Base-by-base conservation (phyloP, 1,140 invertebrate genomes). In the Drosophila sp. region DNA sequence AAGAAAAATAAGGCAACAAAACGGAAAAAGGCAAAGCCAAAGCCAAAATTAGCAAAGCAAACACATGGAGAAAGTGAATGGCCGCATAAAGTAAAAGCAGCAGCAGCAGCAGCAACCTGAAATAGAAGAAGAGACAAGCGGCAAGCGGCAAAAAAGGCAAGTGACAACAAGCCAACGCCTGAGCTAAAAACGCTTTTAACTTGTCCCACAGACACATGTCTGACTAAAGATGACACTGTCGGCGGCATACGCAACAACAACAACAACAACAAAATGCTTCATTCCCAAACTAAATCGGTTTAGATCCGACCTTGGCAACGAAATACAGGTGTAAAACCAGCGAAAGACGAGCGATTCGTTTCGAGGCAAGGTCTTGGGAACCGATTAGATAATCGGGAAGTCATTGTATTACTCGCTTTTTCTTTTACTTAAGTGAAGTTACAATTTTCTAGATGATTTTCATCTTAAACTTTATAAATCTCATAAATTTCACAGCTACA, bases 11-110 rank as follows among this genome's bases (percentile, higher is more conserved):
- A 38, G 58, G 62, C 29, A 63, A 66, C 70, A 70, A 65, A 72
- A 50, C 44, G 44, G 44, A 50, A 50, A 50, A 30, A 63, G 72
- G 50, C 60, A 76, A 70, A 60, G 76, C 72, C 73, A 32, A 86
- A 86, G 76, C 72, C 73, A 32, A 86, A 86, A 87, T 87, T 87
- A 89, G 83, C 83, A 89, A 87, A 89, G 83, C 72, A 89, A 89
- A 89, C 72, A 69, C 74, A 72, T 40, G 80, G 83, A 89, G 83
- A 87, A 87, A 87, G 83, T 87, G 83, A 89, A 87, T 89, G 84
- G 69, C 80, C 84, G 76, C 70, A 68, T 72, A 76, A 87, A 74
- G 83, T 89, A 87, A 87, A 87, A 87, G 82, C 83, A 79, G 60
- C 55, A 57, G 63, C 41, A 66, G 67, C 50, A 66, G 70, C 50